Base-by-base conservation (phyloP, 2,888 invertebrate genomes). In the Lydus trimaculatus region DNA sequence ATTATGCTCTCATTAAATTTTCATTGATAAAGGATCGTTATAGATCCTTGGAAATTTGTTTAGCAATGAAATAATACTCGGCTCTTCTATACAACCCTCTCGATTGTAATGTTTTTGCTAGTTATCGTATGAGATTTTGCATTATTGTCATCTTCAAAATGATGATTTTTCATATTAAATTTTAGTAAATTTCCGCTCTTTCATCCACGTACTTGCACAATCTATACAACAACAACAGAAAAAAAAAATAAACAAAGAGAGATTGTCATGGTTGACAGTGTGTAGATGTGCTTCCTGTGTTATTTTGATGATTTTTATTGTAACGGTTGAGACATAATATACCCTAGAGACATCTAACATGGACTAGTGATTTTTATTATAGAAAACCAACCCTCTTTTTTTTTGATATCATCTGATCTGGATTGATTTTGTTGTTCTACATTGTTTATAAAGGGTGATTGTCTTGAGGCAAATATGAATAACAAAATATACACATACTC, bases 331-430 rank as follows among this genome's bases (percentile, higher is more conserved):
- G 70, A 74, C 72, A 73, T 74, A 74, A 69, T 69, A 71, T 74
- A 73, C 72, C 72, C 67, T 70, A 66, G 71, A 72, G 75, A 73
- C 76, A 76, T 73, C 17, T 73, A 71, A 67, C 67, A 77, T 74
- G 76, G 75, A 75, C 71, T 74, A 73, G 70, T 73, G 74, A 72
- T 66, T 74, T 75, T 76, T 75, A 75, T 72, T 75, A 72, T 66
- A 36, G 4, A 36, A 13, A 13, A 17, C n/a, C n/a, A n/a, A n/a
- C n/a, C n/a, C n/a, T n/a, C n/a, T 7, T 43, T 43, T 17, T 43
- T 43, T n/a, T 7, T 17, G 8, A 17, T 8, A 43, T 43, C 17
- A n/a, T 43, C 7, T 17, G 7, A 43, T 43, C n/a, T 8, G 17
- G n/a, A 43, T 43, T 43, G 43, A 43, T n/a, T 43, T 43, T 43